phyloP scores from a whole-genome alignment of 2,113 vertebrate species.

The Xiphophorus hellerii region DNA sequence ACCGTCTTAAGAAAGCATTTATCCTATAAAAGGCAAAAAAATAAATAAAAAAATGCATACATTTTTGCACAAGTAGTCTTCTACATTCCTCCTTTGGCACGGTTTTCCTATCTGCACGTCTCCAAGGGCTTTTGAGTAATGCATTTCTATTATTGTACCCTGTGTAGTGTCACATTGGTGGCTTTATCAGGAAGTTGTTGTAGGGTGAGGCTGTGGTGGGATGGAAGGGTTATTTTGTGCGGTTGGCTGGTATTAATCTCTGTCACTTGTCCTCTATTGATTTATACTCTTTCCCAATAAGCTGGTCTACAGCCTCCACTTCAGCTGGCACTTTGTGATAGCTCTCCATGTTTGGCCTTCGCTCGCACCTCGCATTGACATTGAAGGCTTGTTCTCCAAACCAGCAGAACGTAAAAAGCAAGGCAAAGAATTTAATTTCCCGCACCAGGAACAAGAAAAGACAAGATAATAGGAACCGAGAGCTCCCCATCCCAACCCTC shows the following conservation, averaged over 20 bases:
- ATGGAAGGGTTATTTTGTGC: constrained; percentile 77
- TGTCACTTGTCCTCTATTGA: constrained; percentile 82
- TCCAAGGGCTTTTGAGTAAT: constrained; percentile 76
- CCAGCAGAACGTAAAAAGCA: constrained; percentile 69
- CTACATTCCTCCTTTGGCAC: constrained; percentile 58
- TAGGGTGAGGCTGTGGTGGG: constrained; percentile 65
- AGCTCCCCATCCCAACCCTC: constrained; percentile 37
- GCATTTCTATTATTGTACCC: constrained; percentile 79
- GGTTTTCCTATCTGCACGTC: constrained; percentile 68
- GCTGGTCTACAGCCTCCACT: constrained; percentile 65
- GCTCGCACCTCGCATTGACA: constrained; percentile 65
- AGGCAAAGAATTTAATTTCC: constrained; percentile 75
- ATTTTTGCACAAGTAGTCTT: constrained; percentile 68
- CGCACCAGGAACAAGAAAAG: constrained; percentile 70
- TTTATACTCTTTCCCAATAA: constrained; percentile 81
- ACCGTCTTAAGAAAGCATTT: constrained; percentile 57
- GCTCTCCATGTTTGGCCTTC: constrained; percentile 65
- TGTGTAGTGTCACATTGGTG: constrained; percentile 73
- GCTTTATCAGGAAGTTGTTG: constrained; percentile 81
- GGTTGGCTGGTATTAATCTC: constrained; percentile 79
- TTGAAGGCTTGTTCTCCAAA: constrained; percentile 76
- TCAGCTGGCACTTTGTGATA: constrained; percentile 77
- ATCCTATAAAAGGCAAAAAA: constrained; percentile 67
- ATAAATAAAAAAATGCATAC: constrained; percentile 16
- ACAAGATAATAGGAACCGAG: constrained; percentile 75